Percentiles rank a stretch among this genome's conserved stretches.
Conservation (phyloP, 2,888 invertebrate genomes). For the Tyria jacobaeae region DNA sequence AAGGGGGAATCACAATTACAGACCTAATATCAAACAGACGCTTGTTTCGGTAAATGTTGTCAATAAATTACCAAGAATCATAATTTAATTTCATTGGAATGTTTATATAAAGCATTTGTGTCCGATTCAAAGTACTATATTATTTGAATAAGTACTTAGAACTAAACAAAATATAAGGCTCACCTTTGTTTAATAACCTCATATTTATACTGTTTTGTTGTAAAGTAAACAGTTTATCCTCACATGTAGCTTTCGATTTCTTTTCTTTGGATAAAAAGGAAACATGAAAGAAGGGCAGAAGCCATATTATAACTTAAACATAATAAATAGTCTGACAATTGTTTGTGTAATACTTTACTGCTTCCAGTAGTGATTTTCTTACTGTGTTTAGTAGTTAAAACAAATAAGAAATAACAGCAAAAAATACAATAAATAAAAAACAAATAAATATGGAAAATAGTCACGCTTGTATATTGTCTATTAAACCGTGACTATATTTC, state of each 20-base stretch:
- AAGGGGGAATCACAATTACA: conserved; percentile 28
- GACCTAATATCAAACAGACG: conserved; percentile 33
- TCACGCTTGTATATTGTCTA: background rate
- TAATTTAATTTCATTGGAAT: conserved; percentile 30
- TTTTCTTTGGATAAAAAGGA: background rate
- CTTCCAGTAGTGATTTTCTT: too few relatives aligned
- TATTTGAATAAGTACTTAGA: conserved; percentile 12
- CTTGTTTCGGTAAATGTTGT: conserved; percentile 31
- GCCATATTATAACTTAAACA: too few relatives aligned
- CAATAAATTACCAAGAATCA: conserved; percentile 35
- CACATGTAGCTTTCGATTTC: background rate
- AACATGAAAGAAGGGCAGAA: too few relatives aligned
- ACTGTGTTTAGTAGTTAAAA: too few relatives aligned
- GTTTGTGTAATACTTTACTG: too few relatives aligned
- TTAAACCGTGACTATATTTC: background rate
- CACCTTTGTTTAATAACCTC: background rate
- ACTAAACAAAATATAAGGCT: background rate
- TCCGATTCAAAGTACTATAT: conserved; percentile 8
- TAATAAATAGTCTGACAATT: too few relatives aligned
- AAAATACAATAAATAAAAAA: too few relatives aligned
- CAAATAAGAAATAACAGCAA: too few relatives aligned
- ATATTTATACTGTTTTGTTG: background rate
- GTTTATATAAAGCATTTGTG: conserved; percentile 30
- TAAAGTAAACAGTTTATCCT: background rate
- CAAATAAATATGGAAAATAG: too few relatives aligned